Evolutionary conservation across 2,797 vertebrate species (phyloP).

Genomic region (Threskiornis aethiopicus): DNA sequence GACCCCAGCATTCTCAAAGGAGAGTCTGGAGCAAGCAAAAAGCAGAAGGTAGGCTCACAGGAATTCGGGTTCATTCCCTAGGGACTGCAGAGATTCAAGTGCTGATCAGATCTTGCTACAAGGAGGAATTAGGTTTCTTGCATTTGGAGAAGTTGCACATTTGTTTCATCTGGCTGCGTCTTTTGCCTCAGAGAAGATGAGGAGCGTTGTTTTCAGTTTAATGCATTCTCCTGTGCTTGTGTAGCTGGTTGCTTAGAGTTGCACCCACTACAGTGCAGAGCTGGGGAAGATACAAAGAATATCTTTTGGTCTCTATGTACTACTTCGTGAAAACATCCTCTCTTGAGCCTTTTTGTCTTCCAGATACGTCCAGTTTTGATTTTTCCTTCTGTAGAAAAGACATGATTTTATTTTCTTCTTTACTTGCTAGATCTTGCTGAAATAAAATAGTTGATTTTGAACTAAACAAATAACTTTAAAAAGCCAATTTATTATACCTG

Average conservation of each 20-base stretch:
- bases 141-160: not conserved
- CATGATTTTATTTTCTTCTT: not conserved
- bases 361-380: not conserved
- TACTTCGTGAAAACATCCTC: not conserved
- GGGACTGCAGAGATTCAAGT: not conserved
- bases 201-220: not conserved
- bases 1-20: constrained; percentile 91
- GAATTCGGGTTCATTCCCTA: not conserved
- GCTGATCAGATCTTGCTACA: not conserved
- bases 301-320: not conserved
- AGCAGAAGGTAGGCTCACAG: constrained; percentile 83
- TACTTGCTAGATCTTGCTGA: not conserved
- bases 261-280: not conserved
- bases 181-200: not conserved
- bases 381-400: not conserved
- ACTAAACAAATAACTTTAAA: not conserved
- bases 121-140: not conserved
- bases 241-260: not conserved
- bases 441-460: not conserved
- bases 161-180: not conserved
- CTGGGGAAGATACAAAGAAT: not conserved
- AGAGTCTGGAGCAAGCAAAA: constrained; percentile 78
- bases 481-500: not conserved
- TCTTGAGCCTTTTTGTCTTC: not conserved
- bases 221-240: not conserved